phyloP scores from a whole-genome alignment of 2,797 vertebrate species.

The Delichon dasypus region DNA sequence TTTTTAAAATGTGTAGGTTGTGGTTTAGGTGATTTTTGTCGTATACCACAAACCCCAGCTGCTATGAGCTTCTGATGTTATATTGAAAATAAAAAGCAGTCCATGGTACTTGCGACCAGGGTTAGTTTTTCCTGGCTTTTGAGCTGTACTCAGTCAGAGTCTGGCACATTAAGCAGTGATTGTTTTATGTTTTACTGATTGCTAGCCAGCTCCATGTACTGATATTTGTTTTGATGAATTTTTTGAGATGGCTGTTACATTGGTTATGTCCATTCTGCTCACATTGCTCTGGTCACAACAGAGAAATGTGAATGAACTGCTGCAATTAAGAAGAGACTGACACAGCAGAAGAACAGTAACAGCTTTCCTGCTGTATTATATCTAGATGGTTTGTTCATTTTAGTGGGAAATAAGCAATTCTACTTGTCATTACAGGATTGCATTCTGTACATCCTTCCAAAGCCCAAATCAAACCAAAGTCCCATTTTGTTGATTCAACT shows the following conservation, averaged over 20 bases:
- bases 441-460: background rate
- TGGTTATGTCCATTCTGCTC: constrained; percentile 5
- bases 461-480: background rate
- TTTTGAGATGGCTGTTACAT: background rate
- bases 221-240: background rate
- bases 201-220: background rate
- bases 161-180: background rate
- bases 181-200: background rate
- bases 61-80: background rate
- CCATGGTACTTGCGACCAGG: background rate
- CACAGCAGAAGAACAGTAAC: background rate
- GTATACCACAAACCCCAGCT: background rate
- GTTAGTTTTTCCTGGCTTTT: background rate
- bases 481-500: background rate
- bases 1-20: background rate
- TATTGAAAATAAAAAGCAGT: background rate
- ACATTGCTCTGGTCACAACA: background rate
- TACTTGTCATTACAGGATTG: background rate
- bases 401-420: background rate
- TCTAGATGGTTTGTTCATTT: background rate
- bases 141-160: background rate
- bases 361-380: background rate
- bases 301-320: background rate
- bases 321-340: background rate
- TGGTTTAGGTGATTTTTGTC: background rate